Conservation (phyloP, 2,113 vertebrate species). For the Sprattus sprattus region DNA sequence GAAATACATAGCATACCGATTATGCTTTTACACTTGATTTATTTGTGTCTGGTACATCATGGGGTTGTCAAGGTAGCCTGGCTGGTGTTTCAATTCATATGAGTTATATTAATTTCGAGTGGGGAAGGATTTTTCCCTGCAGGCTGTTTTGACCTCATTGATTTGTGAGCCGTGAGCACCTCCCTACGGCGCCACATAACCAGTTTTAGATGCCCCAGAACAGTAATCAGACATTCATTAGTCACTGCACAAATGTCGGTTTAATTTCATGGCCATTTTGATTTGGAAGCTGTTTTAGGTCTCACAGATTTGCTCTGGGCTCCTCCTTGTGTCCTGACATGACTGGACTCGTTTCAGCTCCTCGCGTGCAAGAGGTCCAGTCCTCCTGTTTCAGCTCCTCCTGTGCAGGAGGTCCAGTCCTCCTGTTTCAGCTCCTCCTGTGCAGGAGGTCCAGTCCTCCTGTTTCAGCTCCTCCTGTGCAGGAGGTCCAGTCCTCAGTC, state of each 20-base stretch:
- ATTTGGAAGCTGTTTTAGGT: not conserved
- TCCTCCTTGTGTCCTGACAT: not conserved
- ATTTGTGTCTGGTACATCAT: not conserved
- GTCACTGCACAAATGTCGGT: not conserved
- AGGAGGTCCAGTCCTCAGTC: no score
- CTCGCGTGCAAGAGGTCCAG: not conserved
- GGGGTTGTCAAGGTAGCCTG: not conserved
- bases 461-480: no score
- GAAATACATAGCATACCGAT: not conserved
- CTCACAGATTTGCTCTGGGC: not conserved
- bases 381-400: no score
- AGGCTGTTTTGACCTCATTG: slow-evolving; percentile 5
- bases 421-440: not conserved
- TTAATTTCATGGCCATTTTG: not conserved
- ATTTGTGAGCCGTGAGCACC: not conserved
- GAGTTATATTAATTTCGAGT: not conserved
- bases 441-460: not conserved
- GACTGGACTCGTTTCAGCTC: not conserved
- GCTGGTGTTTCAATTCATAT: not conserved
- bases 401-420: no score
- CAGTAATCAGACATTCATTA: not conserved
- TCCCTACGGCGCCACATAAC: not conserved
- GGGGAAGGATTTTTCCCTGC: not conserved
- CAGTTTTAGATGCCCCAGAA: not conserved
- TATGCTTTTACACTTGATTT: not conserved